phyloP scores from a whole-genome alignment of 2,797 vertebrate species.

The Lagorchestes hirsutus region DNA sequence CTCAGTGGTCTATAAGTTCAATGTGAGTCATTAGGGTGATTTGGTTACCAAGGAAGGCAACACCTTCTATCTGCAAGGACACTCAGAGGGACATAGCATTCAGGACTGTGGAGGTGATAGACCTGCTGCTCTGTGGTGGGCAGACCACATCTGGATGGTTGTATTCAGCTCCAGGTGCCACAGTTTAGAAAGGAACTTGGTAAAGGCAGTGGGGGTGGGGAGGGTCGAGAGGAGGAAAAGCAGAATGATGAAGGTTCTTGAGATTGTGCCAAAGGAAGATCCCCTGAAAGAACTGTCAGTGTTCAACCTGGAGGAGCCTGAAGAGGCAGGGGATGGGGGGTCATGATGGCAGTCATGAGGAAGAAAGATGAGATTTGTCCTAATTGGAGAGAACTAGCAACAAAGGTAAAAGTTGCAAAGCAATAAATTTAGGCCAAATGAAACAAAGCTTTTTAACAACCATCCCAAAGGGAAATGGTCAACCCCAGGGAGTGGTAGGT shows the following conservation, averaged over 20 bases:
- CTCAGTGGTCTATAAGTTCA: background rate
- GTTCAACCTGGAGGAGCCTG: background rate
- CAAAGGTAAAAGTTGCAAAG: background rate
- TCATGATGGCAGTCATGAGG: background rate
- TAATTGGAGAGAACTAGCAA: background rate
- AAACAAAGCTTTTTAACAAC: background rate
- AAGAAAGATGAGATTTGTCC: background rate
- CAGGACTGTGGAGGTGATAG: background rate
- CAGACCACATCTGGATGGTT: background rate
- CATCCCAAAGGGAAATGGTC: too few species aligned
- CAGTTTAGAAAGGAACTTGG: background rate
- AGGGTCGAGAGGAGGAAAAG: background rate
- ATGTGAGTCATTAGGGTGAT: background rate
- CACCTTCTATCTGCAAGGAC: background rate
- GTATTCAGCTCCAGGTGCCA: background rate
- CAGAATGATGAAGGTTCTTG: background rate
- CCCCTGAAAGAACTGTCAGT: background rate
- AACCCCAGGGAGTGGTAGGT: too few species aligned
- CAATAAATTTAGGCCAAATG: background rate
- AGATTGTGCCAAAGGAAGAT: background rate
- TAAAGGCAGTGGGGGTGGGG: background rate
- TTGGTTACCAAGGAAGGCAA: background rate
- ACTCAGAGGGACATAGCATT: background rate
- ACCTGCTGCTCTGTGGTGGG: background rate
- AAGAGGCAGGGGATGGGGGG: background rate